These are phyloP conservation scores for Tetragonula clypearis DNA, from an alignment of 1,140 invertebrate genomes.

Conservation along the genomic window DNA sequence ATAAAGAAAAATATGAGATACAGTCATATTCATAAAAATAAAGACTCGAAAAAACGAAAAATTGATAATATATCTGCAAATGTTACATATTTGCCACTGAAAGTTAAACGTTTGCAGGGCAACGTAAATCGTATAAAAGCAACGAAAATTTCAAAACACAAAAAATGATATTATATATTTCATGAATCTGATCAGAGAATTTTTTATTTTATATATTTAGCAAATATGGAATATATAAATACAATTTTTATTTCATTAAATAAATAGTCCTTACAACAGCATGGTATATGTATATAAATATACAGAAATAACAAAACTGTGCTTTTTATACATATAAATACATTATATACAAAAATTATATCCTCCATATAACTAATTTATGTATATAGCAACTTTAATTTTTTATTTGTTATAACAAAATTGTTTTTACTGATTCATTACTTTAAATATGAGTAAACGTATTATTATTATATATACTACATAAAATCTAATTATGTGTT, in stretches of 20 bases:
- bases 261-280: neutral
- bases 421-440: neutral
- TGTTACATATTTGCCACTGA: constrained; percentile 72
- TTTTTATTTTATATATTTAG: constrained; percentile 40
- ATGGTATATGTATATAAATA: constrained; percentile 2
- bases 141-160: constrained; percentile 70
- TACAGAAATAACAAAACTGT: constrained; percentile 26
- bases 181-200: neutral
- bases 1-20: constrained; percentile 30
- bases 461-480: constrained; percentile 34
- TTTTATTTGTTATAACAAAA: constrained; percentile 1
- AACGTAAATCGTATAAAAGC: constrained; percentile 74
- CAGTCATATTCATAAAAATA: constrained; percentile 4
- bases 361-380: neutral
- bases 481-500: neutral
- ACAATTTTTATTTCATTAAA: constrained; percentile 19
- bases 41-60: constrained; percentile 6
- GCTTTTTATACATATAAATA: constrained; percentile 48
- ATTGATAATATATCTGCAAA: constrained; percentile 28
- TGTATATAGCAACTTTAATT: neutral
- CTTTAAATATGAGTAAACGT: constrained; percentile 19
- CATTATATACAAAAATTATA: constrained; percentile 55
- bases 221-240: constrained; percentile 41
- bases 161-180: constrained; percentile 54
- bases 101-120: constrained; percentile 75